Conservation (phyloP, 2,888 invertebrate genomes). For the Drosophila phalerata region DNA sequence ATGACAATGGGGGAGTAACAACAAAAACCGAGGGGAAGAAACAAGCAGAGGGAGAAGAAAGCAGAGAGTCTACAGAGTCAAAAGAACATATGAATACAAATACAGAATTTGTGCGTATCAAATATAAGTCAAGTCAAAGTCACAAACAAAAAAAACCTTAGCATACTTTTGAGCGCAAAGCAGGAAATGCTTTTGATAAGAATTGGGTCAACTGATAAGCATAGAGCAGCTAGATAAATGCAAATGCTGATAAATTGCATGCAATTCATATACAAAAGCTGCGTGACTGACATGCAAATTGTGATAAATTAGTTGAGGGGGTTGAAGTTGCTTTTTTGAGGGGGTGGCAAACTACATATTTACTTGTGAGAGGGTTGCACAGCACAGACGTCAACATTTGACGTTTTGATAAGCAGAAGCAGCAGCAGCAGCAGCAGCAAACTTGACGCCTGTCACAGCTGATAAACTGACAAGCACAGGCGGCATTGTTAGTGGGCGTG, state of each 20-base stretch:
- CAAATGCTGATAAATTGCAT: conserved; percentile 77
- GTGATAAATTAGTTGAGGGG: conserved; percentile 71
- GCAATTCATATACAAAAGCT: conserved; percentile 70
- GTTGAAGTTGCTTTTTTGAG: neutral
- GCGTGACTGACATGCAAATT: conserved; percentile 81
- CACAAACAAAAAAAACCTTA: conserved; percentile 34
- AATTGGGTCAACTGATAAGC: conserved; percentile 35
- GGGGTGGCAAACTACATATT: neutral
- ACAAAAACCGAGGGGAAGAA: neutral
- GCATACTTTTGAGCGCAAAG: conserved; percentile 44
- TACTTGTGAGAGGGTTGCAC: conserved; percentile 28
- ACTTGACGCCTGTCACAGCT: conserved; percentile 39
- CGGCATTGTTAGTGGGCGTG: conserved; percentile 16
- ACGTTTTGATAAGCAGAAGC: conserved; percentile 45
- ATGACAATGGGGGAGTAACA: conserved; percentile 39
- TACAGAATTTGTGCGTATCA: conserved; percentile 4
- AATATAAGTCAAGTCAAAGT: conserved; percentile 4
- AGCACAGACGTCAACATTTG: conserved; percentile 37
- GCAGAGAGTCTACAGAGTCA: neutral
- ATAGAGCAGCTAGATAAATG: conserved; percentile 37
- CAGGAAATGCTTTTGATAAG: conserved; percentile 7
- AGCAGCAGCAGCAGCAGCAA: conserved; percentile 18
- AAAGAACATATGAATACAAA: conserved; percentile 6
- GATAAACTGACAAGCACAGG: conserved; percentile 24
- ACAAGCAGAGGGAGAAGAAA: neutral